Evolutionary conservation across 2,113 vertebrate species (phyloP).

Genomic region (Vulpes lagopus): DNA sequence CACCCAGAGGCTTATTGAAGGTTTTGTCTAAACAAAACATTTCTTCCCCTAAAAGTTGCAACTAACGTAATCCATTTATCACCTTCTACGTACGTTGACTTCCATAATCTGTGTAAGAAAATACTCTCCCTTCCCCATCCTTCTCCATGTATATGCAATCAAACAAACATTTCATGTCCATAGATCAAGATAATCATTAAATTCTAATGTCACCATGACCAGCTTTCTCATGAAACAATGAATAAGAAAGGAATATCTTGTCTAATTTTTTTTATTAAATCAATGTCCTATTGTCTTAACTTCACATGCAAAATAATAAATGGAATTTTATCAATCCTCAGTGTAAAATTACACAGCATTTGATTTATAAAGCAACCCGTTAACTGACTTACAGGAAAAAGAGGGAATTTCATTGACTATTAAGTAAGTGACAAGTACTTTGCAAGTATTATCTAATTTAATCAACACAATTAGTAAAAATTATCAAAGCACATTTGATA

Average conservation of each 20-base stretch:
- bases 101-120: not conserved
- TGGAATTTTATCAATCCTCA: not conserved
- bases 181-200: not conserved
- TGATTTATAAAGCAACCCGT: not conserved
- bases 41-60: not conserved
- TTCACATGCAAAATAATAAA: not conserved
- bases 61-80: not conserved
- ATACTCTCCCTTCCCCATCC: not conserved
- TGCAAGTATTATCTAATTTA: not conserved
- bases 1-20: not conserved
- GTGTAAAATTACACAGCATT: not conserved
- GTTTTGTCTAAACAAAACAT: not conserved
- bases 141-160: not conserved
- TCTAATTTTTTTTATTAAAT: not conserved
- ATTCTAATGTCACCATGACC: not conserved
- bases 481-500: not conserved
- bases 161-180: not conserved
- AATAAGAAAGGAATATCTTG: not conserved
- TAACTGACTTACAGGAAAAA: not conserved
- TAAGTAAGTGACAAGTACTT: not conserved
- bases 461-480: not conserved
- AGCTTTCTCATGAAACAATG: not conserved
- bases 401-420: not conserved
- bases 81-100: not conserved
- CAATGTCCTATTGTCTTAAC: not conserved